Conservation (phyloP, 2,888 invertebrate genomes). For the Oxyscelio sp. region DNA sequence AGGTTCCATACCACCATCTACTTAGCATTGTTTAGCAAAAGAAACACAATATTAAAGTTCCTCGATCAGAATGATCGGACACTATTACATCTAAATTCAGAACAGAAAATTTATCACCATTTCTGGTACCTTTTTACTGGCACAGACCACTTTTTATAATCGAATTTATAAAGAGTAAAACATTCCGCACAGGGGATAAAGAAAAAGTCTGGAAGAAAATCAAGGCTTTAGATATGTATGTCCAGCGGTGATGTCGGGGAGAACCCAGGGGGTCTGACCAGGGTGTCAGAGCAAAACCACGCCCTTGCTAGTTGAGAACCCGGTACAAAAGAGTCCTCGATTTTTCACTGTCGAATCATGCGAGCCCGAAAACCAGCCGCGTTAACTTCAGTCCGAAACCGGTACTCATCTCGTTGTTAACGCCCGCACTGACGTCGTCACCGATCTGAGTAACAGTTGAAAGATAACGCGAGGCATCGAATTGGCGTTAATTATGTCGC, state of each 20-base stretch:
- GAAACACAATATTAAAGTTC: too few species aligned
- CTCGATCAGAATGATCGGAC: too few species aligned
- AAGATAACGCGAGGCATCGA: conserved; percentile 83
- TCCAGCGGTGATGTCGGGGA: conserved; percentile 51
- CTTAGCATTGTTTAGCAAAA: too few species aligned
- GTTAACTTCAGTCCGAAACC: conserved; percentile 53
- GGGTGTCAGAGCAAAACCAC: conserved; percentile 67
- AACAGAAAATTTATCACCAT: conserved; percentile 43
- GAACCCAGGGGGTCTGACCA: conserved; percentile 64
- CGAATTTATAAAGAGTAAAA: conserved; percentile 34
- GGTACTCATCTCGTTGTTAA: conserved; percentile 85
- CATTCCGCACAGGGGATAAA: conserved; percentile 15
- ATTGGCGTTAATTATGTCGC: conserved; percentile 85
- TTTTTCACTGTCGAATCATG: conserved; percentile 73
- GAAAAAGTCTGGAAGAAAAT: conserved; percentile 19
- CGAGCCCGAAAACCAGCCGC: conserved; percentile 48
- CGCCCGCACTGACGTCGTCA: conserved; percentile 75
- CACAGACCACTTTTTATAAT: conserved; percentile 33
- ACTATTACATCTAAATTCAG: conserved; percentile 1
- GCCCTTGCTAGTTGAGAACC: conserved; percentile 61
- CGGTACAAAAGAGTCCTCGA: conserved; percentile 66
- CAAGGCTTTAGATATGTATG: conserved; percentile 1
- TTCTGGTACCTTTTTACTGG: conserved; percentile 22
- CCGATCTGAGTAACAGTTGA: conserved; percentile 33
- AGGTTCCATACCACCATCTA: too few species aligned